Percentiles rank a stretch among this genome's conserved stretches.
These are phyloP conservation scores for Rhincodon typus DNA, from an alignment of 2,797 vertebrate genomes.

Conservation along the genomic window DNA sequence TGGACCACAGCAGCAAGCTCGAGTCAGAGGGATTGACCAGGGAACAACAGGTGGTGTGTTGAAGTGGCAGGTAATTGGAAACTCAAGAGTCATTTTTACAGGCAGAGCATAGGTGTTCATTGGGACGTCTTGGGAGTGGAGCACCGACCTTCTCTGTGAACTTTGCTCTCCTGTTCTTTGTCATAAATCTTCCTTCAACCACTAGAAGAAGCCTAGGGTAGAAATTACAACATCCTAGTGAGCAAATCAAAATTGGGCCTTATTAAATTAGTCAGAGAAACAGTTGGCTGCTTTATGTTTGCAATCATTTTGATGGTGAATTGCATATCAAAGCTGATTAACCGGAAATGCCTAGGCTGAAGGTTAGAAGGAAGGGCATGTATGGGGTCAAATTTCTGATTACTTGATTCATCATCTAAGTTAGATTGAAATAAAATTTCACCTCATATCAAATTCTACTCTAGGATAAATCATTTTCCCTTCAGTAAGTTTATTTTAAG, in stretches of 20 bases:
- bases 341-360: not conserved
- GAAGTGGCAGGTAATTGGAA: too few species aligned
- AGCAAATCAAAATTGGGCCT: not conserved
- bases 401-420: not conserved
- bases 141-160: not conserved
- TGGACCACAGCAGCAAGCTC: too few species aligned
- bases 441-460: not conserved
- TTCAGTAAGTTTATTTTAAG: not conserved
- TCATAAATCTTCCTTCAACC: conserved; percentile 3
- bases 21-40: too few species aligned
- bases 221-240: not conserved
- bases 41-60: too few species aligned
- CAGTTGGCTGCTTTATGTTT: not conserved
- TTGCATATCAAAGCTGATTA: not conserved
- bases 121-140: too few species aligned
- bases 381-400: not conserved
- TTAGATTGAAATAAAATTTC: not conserved
- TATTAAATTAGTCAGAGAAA: not conserved
- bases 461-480: not conserved
- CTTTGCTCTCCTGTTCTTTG: not conserved
- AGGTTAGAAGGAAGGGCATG: not conserved
- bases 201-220: not conserved
- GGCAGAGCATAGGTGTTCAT: too few species aligned
- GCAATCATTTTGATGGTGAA: not conserved
- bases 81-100: too few species aligned